Evolutionary conservation across 2,113 vertebrate genomes (phyloP).

Genomic region (Hemiscyllium ocellatum): DNA sequence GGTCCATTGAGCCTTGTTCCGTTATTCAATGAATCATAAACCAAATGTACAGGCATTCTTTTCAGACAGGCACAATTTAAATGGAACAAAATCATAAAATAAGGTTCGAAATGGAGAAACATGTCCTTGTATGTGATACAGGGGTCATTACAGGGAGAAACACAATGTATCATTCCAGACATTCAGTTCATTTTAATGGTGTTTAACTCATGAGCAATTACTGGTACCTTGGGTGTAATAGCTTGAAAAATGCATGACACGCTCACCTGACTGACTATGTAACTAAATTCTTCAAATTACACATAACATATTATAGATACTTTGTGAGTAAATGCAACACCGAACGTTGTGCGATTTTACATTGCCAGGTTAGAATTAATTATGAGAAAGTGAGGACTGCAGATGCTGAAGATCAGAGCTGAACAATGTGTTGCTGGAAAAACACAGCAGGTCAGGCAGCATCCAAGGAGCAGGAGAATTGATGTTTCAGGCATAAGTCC

Average conservation of each 20-base stretch:
- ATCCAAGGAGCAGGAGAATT: too few relatives aligned
- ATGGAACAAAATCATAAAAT: background rate
- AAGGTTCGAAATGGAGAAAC: background rate
- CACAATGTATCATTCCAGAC: background rate
- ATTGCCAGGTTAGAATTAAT: background rate
- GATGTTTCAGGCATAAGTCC: too few relatives aligned
- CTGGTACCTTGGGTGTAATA: background rate
- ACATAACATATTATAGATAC: background rate
- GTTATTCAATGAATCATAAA: background rate
- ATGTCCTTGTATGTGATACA: background rate
- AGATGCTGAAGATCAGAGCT: too few relatives aligned
- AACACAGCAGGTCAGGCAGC: too few relatives aligned
- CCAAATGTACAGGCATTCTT: background rate
- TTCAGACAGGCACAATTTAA: background rate
- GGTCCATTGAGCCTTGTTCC: too few relatives aligned
- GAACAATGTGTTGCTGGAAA: too few relatives aligned
- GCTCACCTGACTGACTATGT: background rate
- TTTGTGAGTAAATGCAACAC: background rate
- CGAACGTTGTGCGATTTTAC: background rate
- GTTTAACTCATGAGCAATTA: too few relatives aligned
- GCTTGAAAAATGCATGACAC: background rate
- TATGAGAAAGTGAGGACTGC: too few relatives aligned
- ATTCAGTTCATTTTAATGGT: background rate
- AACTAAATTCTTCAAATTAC: background rate
- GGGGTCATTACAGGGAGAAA: background rate